A percentile compares a stretch with the other conserved stretches of the same genome.
Conservation (phyloP, 2,797 vertebrate genomes). For the Phrynocephalus guinanensis region DNA sequence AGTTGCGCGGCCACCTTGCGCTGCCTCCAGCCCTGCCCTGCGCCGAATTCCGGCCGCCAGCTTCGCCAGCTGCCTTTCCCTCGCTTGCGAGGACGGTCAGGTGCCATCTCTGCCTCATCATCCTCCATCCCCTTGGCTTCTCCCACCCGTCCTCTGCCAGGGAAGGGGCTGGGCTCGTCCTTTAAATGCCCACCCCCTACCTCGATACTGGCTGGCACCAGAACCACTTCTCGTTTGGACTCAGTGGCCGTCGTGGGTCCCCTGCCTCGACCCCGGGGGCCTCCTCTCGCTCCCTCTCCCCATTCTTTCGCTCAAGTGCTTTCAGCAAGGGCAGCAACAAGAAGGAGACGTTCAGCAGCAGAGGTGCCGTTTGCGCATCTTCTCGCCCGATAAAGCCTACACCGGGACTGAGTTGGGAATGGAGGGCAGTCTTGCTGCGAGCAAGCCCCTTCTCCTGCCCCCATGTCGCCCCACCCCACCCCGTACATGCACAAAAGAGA, state of each 20-base stretch:
- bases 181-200: conserved; percentile 3
- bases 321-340: conserved; percentile 46
- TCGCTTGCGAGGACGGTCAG: not conserved
- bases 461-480: conserved; percentile 1
- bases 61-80: not conserved
- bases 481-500: not conserved
- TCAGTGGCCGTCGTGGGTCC: not conserved
- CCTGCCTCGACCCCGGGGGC: conserved; percentile 52
- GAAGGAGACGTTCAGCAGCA: conserved; percentile 8
- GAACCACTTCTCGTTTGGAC: conserved; percentile 53
- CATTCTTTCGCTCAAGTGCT: conserved; percentile 53
- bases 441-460: not conserved
- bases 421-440: not conserved
- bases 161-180: conserved; percentile 25
- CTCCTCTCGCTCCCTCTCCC: conserved; percentile 46
- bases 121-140: not conserved
- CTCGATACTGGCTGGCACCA: not conserved
- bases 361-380: conserved; percentile 53
- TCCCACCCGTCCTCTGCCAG: not conserved
- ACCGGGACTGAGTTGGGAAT: not conserved
- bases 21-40: not conserved
- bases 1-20: not conserved
- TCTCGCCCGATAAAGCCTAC: not conserved
- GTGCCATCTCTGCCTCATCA: not conserved
- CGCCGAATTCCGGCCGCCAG: not conserved